Conservation (phyloP, 2,113 vertebrate species). For the Oncorhynchus kisutch region DNA sequence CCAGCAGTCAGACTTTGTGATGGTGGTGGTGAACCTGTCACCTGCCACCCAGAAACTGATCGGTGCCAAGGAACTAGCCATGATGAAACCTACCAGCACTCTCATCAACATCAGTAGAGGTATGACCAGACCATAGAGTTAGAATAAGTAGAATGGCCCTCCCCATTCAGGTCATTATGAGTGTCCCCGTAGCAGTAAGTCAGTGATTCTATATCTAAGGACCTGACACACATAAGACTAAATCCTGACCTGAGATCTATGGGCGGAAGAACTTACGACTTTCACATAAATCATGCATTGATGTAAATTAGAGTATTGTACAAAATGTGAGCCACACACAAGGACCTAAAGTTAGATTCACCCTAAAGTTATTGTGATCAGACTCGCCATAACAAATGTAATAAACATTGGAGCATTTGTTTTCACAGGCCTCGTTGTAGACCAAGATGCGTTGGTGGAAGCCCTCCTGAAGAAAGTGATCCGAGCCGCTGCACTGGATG, state of each 20-base stretch:
- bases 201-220: no score
- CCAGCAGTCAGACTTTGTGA: constrained; percentile 75
- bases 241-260: no score
- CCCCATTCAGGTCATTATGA: no score
- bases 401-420: neutral
- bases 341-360: constrained; percentile 5
- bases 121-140: constrained; percentile 35
- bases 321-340: neutral
- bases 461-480: constrained; percentile 64
- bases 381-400: no score
- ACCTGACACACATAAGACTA: no score
- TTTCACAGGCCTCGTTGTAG: constrained; percentile 62
- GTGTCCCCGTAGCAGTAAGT: no score
- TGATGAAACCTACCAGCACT: constrained; percentile 77
- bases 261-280: no score
- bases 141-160: no score
- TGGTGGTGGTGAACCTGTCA: constrained; percentile 70
- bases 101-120: constrained; percentile 81
- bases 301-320: no score
- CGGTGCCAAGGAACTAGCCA: constrained; percentile 69
- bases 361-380: neutral
- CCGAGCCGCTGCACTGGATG: constrained; percentile 65
- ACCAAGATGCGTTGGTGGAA: constrained; percentile 68
- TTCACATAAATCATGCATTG: no score
- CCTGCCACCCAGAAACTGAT: constrained; percentile 70